Evolutionary conservation across 92 coral and sea anemone species (phyloP).

Genomic region (Pocillopora meandrina): DNA sequence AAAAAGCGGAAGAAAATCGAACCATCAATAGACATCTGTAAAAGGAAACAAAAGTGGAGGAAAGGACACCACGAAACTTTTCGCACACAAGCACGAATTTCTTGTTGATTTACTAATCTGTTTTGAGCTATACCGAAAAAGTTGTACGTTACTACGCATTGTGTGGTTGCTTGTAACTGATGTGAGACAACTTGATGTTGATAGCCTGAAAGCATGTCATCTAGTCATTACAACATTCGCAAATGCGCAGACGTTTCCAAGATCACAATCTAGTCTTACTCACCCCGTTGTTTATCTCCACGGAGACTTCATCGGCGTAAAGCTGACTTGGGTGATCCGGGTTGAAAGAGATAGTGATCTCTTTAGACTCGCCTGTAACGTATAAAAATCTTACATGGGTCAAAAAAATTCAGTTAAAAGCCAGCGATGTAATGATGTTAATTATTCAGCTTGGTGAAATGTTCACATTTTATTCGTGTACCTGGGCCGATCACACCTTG

Average conservation of each 20-base stretch:
- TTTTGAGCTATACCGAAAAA: too few relatives aligned
- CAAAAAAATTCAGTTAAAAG: neutral
- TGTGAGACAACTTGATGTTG: too few relatives aligned
- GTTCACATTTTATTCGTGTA: slow-evolving; percentile 4
- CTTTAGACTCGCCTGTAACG: slow-evolving; percentile 77
- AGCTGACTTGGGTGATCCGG: slow-evolving; percentile 92
- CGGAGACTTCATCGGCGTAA: slow-evolving; percentile 87
- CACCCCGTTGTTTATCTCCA: slow-evolving; percentile 85
- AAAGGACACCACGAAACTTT: too few relatives aligned
- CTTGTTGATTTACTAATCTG: too few relatives aligned
- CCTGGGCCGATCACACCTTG: slow-evolving; percentile 89
- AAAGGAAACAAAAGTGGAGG: too few relatives aligned
- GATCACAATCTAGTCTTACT: neutral
- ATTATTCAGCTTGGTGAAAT: neutral
- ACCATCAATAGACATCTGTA: too few relatives aligned
- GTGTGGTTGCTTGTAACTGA: too few relatives aligned
- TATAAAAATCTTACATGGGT: neutral
- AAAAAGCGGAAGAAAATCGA: too few relatives aligned
- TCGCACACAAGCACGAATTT: too few relatives aligned
- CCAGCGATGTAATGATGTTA: neutral
- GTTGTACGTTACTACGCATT: too few relatives aligned
- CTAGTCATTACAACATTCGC: neutral
- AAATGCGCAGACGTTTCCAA: neutral
- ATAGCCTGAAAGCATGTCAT: too few relatives aligned
- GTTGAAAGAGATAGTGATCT: slow-evolving; percentile 79